These are phyloP conservation scores for Meloidogyne hapla DNA, from an alignment of 1,140 invertebrate genomes.

Conservation along the genomic window DNA sequence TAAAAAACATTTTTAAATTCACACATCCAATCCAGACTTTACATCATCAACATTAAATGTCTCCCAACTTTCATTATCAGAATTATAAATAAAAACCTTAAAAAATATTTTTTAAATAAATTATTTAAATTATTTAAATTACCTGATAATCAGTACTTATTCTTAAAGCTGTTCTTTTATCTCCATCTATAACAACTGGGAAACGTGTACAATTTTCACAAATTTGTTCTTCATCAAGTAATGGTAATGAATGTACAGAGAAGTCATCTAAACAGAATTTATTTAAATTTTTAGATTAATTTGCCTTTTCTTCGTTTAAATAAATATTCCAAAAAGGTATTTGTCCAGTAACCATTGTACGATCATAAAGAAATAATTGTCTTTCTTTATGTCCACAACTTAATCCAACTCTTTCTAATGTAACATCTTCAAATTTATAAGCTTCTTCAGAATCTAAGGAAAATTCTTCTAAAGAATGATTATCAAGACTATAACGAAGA, in stretches of 20 bases:
- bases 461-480: background rate
- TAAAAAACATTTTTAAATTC: conserved; percentile 15
- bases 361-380: conserved; percentile 31
- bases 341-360: conserved; percentile 32
- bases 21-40: conserved; percentile 30
- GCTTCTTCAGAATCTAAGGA: conserved; percentile 2
- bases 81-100: conserved; percentile 26
- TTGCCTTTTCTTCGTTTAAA: conserved; percentile 18
- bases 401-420: conserved; percentile 22
- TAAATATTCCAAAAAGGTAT: conserved; percentile 34
- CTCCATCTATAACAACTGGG: conserved; percentile 32
- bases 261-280: conserved; percentile 21
- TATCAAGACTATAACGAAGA: conserved; percentile 15
- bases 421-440: conserved; percentile 21
- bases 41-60: conserved; percentile 7
- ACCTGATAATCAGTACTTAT: conserved; percentile 26
- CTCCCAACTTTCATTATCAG: conserved; percentile 24
- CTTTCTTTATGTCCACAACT: conserved; percentile 12
- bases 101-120: background rate
- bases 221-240: conserved; percentile 17
- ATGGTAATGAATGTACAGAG: conserved; percentile 8
- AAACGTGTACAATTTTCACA: conserved; percentile 29
- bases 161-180: conserved; percentile 19
- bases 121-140: conserved; percentile 1
- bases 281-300: background rate